Base-by-base conservation (phyloP, 2,113 vertebrate species). In the Ursus arctos region DNA sequence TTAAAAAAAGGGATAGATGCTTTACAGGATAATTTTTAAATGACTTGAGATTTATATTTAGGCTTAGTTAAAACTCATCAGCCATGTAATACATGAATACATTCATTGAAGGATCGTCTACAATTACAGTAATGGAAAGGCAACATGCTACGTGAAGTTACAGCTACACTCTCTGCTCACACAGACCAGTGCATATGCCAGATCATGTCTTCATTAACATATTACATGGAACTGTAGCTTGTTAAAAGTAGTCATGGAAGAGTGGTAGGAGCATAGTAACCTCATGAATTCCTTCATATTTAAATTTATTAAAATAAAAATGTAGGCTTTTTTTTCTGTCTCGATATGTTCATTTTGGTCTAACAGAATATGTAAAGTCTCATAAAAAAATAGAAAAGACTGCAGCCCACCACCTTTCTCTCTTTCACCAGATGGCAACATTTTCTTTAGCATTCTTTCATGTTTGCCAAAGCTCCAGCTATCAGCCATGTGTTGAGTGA, bases 271-370 rank as follows among this genome's bases (percentile, higher is more conserved):
- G 2, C 53, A 74, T 9, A 81, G 9, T 57, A 82, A 80, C 10
- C 2, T 51, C 67, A 79, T 55, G 6, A 92, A 82, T 90, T 87
- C 7, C 16, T 91, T 94, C n/a, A 47, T 84, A 22, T 49, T 96
- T 91, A 67, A 79, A 94, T 79, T 69, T 92, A 57, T 88, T 87
- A 87, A 94, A 94, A 91, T 87, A 26, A 71, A 67, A 94, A 72
- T 43, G 33, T 2, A 61, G 5, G 74, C 16, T 72, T 83, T 47
- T 72, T 86, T 36, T 61, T 94, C 47, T 36, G 57, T 86, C 33
- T 93, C 10, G 12, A 80, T 93, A 51, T 74, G 16, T 22, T 95
- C 22, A 26, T 89, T 97, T 96, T 74, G 88, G 55, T 94, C 36
- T 63, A 91, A 74, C 3, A 61, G 10, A 76, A 82, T 65, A 92